Percentiles rank a stretch among this genome's conserved stretches.
phyloP scores from a whole-genome alignment of 1,140 invertebrate genomes.

The Luehdorfia chinensis region DNA sequence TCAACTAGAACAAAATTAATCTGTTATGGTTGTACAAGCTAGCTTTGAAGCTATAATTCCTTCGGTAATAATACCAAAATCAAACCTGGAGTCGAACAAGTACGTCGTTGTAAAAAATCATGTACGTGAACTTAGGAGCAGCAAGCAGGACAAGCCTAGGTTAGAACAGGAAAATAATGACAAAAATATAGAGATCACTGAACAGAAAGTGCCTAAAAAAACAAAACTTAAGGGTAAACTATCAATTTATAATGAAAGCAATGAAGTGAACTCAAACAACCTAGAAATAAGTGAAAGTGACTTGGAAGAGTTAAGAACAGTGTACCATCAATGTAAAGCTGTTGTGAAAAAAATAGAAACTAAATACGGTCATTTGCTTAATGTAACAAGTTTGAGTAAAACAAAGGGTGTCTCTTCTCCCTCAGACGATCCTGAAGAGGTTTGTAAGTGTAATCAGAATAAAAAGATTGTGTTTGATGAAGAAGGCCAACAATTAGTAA shows the following conservation, averaged over 20 bases:
- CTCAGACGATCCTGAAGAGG: too few species aligned
- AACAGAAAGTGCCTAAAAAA: slow-evolving; percentile 3
- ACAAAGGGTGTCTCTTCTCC: too few species aligned
- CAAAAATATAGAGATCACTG: neutral
- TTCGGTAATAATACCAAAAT: neutral
- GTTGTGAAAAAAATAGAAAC: slow-evolving; percentile 54
- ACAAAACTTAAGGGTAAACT: neutral
- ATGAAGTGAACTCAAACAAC: too few species aligned
- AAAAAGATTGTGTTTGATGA: slow-evolving; percentile 62
- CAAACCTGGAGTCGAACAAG: slow-evolving; percentile 30
- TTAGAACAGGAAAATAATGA: neutral
- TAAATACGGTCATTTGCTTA: slow-evolving; percentile 62
- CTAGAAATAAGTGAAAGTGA: slow-evolving; percentile 42
- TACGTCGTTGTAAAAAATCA: slow-evolving; percentile 52
- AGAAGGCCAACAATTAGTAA: slow-evolving; percentile 36
- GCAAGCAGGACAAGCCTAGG: neutral
- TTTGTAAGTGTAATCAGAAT: slow-evolving; percentile 44
- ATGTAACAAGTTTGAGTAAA: too few species aligned
- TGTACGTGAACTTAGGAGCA: slow-evolving; percentile 32
- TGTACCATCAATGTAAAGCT: slow-evolving; percentile 52
- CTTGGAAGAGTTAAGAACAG: slow-evolving; percentile 42
- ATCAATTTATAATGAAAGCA: too few species aligned
- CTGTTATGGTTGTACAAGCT: slow-evolving; percentile 38
- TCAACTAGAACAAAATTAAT: too few species aligned
- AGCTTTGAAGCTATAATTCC: slow-evolving; percentile 25